Evolutionary conservation across 2,797 vertebrate genomes (phyloP), one percentile per base, ranked within the genome.

Genomic region (Hyperoplus lanceolatus): DNA sequence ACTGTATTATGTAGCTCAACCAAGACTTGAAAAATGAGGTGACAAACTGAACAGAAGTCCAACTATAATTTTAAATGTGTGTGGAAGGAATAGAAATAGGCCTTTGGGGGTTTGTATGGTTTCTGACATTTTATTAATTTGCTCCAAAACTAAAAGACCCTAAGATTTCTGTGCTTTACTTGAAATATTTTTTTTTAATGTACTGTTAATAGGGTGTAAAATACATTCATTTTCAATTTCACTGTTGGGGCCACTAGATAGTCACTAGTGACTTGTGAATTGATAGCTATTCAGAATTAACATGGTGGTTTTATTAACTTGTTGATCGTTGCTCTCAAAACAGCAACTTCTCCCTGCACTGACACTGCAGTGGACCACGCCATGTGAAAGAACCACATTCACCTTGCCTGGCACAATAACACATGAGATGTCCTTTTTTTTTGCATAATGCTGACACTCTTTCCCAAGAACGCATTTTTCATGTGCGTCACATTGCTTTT

Each of bases 61-160:
- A 38, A 55, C 2, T 42, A 16, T 59, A 4, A 79, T 67, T 67
- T 75, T 14, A 16, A 72, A 70, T 67, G 9, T 48, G 61, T 78
- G 15, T 58, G n/a, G 1, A 11, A 39, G 29, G 29, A 6, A 66
- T 69, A 45, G 38, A 71, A 75, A 70, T 43, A 18, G 48, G 5
- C 4, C 0, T 41, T 12, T 65, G 29, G 29, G 29, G 29, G 3
- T 29, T 29, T 29, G 29, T 29, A 29, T 29, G 29, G 29, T n/a
- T 4, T 70, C 10, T 46, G 15, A 8, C n/a, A 54, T 78, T 64
- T 53, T n/a, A 41, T 58, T 45, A 42, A 51, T 15, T 14, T 16
- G 4, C 38, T 42, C 55, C 38, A 53, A 10, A 53, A n/a, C 1
- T 38, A 56, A 16, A 46, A 12, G 18, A 46, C 10, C 4, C 9